Evolutionary conservation across 92 coral and sea anemone genomes (phyloP).

Genomic region (Parazoanthus darwini): DNA sequence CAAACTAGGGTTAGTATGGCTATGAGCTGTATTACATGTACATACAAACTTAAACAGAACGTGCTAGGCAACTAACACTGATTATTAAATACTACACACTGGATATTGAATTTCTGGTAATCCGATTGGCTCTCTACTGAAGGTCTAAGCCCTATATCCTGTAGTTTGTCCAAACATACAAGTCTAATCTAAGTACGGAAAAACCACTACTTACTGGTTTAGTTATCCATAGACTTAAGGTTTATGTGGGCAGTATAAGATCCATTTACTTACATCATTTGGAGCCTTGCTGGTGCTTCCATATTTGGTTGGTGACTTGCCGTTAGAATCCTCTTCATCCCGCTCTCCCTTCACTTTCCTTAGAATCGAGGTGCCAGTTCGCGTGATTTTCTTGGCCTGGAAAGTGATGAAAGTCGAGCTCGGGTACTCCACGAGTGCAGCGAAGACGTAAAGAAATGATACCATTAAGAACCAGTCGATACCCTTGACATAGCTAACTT

Average conservation of each 20-base stretch:
- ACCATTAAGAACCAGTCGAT: conserved; percentile 93
- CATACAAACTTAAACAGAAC: too few species aligned
- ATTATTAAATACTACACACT: too few species aligned
- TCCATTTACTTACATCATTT: conserved; percentile 30
- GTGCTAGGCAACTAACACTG: too few species aligned
- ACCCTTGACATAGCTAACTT: conserved; percentile 93
- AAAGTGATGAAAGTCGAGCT: conserved; percentile 87
- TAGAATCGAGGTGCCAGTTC: conserved; percentile 73
- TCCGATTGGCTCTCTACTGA: too few species aligned
- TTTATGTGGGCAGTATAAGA: neutral
- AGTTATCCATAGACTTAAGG: too few species aligned
- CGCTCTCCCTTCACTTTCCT: conserved; percentile 80
- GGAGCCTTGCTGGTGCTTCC: conserved; percentile 63
- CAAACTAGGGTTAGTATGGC: too few species aligned
- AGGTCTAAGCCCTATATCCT: too few species aligned
- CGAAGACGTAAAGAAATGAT: conserved; percentile 85
- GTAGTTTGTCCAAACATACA: too few species aligned
- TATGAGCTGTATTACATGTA: too few species aligned
- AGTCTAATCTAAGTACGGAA: too few species aligned
- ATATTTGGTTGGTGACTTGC: conserved; percentile 44
- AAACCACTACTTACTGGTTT: too few species aligned
- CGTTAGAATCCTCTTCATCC: conserved; percentile 38
- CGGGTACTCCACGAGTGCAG: conserved; percentile 94
- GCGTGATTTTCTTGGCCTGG: conserved; percentile 83
- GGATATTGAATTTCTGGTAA: too few species aligned